Conservation (phyloP, 1,140 invertebrate species). For the Arion vulgaris region DNA sequence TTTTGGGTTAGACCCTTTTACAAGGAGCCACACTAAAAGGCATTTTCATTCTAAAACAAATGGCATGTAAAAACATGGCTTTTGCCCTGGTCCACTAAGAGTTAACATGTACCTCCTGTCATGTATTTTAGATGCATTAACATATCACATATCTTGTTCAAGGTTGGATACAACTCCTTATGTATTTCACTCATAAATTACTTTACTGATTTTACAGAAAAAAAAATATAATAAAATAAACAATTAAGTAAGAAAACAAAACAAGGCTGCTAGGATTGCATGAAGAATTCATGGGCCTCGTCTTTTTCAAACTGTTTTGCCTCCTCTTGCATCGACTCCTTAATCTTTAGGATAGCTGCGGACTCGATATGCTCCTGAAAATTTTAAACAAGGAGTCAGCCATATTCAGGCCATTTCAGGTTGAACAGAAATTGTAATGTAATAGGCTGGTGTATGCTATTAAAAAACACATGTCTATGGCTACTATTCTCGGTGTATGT, state of each 20-base stretch:
- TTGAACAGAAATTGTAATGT: conserved; percentile 33
- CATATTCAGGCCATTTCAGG: neutral
- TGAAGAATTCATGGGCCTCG: conserved; percentile 72
- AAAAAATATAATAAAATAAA: neutral
- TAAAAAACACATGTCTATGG: conserved; percentile 10
- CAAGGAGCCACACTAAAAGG: too few species aligned
- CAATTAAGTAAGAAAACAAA: neutral
- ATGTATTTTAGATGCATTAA: too few species aligned
- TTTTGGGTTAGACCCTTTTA: too few species aligned
- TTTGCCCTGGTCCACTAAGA: too few species aligned
- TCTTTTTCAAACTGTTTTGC: conserved; percentile 99
- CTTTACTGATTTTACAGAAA: conserved; percentile 4
- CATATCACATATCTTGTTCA: neutral
- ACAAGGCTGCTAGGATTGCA: conserved; percentile 52
- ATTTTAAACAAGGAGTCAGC: conserved; percentile 50
- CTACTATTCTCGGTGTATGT: neutral
- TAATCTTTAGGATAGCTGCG: conserved; percentile 98
- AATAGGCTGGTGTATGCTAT: conserved; percentile 23
- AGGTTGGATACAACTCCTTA: neutral
- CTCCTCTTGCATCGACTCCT: conserved; percentile 99
- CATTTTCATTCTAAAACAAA: too few species aligned
- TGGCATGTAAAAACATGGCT: too few species aligned
- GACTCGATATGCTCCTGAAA: conserved; percentile 97
- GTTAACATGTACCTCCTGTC: too few species aligned
- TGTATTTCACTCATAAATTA: neutral